Percentiles rank a stretch among this genome's conserved stretches.
Evolutionary conservation across 2,113 vertebrate genomes (phyloP).

Genomic region (Caranx melampygus): DNA sequence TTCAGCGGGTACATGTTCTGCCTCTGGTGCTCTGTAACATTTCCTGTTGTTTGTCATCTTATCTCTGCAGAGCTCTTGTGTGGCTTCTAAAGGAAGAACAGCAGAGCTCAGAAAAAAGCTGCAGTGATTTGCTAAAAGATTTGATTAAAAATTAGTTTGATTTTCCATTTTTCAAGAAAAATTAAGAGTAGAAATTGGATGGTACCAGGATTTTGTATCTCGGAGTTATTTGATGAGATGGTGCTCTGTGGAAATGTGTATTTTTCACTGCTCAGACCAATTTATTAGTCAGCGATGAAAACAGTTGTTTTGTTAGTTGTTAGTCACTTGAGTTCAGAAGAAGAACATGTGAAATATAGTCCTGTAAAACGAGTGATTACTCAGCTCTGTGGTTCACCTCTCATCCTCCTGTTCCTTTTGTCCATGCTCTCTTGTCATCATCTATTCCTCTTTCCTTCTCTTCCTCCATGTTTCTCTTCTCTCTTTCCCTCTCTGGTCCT

Average conservation of each 20-base stretch:
- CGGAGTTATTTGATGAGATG: not conserved
- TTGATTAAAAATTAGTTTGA: not conserved
- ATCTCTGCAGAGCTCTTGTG: not conserved
- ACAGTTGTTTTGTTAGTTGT: too few species aligned
- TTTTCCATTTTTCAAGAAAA: not conserved
- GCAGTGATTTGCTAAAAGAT: not conserved
- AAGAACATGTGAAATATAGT: not conserved
- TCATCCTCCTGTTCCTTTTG: not conserved
- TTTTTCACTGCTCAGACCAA: too few species aligned
- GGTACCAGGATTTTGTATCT: not conserved
- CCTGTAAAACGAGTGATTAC: not conserved
- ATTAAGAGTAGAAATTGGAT: not conserved
- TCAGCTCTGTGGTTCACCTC: not conserved
- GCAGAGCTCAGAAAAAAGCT: not conserved
- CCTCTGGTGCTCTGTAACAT: not conserved
- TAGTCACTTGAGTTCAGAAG: not conserved
- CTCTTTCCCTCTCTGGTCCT: slow-evolving; percentile 15
- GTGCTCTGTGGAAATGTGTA: too few species aligned
- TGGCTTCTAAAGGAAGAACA: not conserved
- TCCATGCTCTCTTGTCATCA: not conserved
- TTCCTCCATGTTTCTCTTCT: slow-evolving; percentile 1
- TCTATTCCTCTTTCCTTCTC: not conserved
- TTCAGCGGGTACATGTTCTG: not conserved
- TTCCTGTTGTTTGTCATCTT: not conserved
- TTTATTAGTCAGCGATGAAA: not conserved